Base-by-base conservation (phyloP, 2,888 invertebrate species). In the Crepidodera aurea region DNA sequence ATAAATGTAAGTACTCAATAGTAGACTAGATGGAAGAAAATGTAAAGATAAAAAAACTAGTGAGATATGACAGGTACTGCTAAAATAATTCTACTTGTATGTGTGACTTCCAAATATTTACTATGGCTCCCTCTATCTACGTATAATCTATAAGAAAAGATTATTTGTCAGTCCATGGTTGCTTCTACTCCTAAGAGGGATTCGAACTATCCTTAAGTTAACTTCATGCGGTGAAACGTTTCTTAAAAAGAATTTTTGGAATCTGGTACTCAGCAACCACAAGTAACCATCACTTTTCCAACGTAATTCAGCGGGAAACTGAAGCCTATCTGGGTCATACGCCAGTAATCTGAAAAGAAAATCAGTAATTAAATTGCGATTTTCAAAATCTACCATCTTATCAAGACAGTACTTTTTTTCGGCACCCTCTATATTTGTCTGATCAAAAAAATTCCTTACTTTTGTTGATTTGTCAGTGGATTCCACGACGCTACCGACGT, bases 401-500 rank as follows among this genome's bases (percentile, higher is more conserved):
- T n/a, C n/a, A n/a, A n/a, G n/a, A n/a, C n/a, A n/a, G n/a, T n/a
- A n/a, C n/a, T n/a, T n/a, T n/a, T n/a, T n/a, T n/a, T n/a, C n/a
- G n/a, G n/a, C n/a, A n/a, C n/a, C n/a, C n/a, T n/a, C n/a, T n/a
- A n/a, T n/a, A n/a, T n/a, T n/a, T n/a, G n/a, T n/a, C n/a, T n/a
- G n/a, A n/a, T n/a, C n/a, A n/a, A n/a, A n/a, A n/a, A 40, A 46
- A 22, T 19, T 25, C 7, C 77, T 78, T 78, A 91, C 91, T 84
- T 87, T 78, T 93, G 93, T 34, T 85, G 81, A 70, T 90, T 90
- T 2, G 86, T 88, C 37, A 85, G 79, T 0, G 93, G 93, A 72
- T 91, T 90, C 91, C 91, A 93, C 1, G 89, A 85, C 1, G 92
- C 92, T 10, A 93, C 82, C 0, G 93, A 92, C 0, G 92, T 92